phyloP scores from a whole-genome alignment of 2,888 invertebrate genomes.

The Himalopsyche kuldschensis region DNA sequence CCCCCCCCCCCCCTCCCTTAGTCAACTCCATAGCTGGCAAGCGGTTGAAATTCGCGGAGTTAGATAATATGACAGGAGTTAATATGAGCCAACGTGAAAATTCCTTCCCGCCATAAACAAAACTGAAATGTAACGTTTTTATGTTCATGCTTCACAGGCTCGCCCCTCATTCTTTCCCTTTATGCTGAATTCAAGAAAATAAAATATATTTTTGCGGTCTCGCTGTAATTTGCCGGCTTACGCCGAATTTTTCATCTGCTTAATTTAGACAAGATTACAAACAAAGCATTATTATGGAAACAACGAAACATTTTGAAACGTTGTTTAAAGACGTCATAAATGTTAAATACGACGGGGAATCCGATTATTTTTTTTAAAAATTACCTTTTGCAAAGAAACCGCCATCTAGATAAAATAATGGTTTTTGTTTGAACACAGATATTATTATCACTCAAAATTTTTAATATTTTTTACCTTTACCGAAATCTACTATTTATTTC shows the following conservation, averaged over 20 bases:
- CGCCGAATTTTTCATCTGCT: neutral
- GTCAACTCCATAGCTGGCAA: neutral
- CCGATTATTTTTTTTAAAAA: neutral
- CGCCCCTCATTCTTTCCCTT: neutral
- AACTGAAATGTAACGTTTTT: neutral
- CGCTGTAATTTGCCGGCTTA: neutral
- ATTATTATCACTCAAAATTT: no score
- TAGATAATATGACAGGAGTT: neutral
- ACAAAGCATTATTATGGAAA: neutral
- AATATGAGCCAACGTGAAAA: constrained; percentile 5
- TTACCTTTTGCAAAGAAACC: neutral
- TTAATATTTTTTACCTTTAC: no score
- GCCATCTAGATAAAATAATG: neutral
- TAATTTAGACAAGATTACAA: neutral
- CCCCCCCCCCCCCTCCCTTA: neutral
- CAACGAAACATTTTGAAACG: neutral
- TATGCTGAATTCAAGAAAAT: neutral
- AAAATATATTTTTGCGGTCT: neutral
- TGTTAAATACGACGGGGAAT: neutral
- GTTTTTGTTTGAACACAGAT: neutral
- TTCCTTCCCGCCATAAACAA: constrained; percentile 1
- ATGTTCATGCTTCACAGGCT: neutral
- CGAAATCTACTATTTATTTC: no score
- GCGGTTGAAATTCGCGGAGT: neutral
- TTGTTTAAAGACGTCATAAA: neutral